Conservation (phyloP, 2,797 vertebrate species). For the Pelobates cultripes region DNA sequence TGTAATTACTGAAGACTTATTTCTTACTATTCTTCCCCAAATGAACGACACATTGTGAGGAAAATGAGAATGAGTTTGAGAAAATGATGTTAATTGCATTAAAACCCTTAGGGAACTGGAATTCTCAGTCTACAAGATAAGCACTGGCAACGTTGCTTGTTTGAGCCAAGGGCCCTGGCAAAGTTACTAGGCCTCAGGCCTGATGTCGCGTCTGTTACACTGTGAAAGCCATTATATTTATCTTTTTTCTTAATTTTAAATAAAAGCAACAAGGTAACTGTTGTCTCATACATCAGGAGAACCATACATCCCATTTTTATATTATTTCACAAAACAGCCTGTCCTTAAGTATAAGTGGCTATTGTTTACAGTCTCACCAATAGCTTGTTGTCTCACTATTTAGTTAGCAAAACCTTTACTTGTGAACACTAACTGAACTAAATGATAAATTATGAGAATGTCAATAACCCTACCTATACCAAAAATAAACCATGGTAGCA, state of each 20-base stretch:
- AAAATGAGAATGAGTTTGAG: conserved; percentile 45
- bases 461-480: too few relatives aligned
- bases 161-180: conserved; percentile 40
- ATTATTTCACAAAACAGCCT: too few relatives aligned
- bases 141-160: conserved; percentile 35
- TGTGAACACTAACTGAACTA: too few relatives aligned
- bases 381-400: too few relatives aligned
- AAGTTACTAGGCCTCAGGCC: conserved; percentile 25
- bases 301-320: too few relatives aligned
- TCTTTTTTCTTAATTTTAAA: too few relatives aligned
- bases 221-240: neutral
- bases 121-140: conserved; percentile 52
- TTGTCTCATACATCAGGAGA: too few relatives aligned
- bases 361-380: too few relatives aligned
- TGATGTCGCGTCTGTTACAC: conserved; percentile 38
- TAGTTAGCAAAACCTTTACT: too few relatives aligned
- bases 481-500: too few relatives aligned
- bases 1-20: conserved; percentile 41
- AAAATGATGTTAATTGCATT: conserved; percentile 44
- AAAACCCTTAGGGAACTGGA: conserved; percentile 34
- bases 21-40: conserved; percentile 29
- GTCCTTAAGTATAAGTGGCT: too few relatives aligned
- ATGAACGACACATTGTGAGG: conserved; percentile 34
- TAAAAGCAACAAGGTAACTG: neutral
- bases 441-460: too few relatives aligned